Conservation (phyloP, 1,140 invertebrate genomes). For the Platorchestia sp. region DNA sequence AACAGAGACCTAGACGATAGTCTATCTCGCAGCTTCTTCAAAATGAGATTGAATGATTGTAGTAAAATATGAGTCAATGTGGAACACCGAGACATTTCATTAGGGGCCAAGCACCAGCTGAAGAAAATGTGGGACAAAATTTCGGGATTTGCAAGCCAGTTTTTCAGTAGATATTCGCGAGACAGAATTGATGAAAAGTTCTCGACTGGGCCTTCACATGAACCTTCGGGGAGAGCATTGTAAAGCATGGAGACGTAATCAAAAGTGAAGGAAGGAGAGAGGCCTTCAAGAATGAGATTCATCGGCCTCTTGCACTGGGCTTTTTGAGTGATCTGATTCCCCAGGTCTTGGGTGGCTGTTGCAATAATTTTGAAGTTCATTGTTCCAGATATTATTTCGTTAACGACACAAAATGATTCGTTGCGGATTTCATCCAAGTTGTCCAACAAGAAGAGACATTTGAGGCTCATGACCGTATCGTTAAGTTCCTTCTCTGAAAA, state of each 20-base stretch:
- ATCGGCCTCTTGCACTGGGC: not conserved
- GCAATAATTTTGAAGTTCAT: not conserved
- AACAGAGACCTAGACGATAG: slow-evolving; percentile 23
- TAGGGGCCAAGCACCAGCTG: slow-evolving; percentile 37
- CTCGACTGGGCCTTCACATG: not conserved
- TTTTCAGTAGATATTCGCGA: not conserved
- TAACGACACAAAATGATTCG: slow-evolving; percentile 14
- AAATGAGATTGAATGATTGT: slow-evolving; percentile 32
- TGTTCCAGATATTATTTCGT: not conserved
- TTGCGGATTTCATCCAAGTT: slow-evolving; percentile 39
- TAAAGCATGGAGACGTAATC: slow-evolving; percentile 15
- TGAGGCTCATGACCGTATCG: not conserved
- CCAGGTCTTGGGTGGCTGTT: slow-evolving; percentile 23
- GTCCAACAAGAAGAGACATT: slow-evolving; percentile 9
- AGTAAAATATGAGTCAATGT: slow-evolving; percentile 23
- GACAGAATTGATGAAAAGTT: slow-evolving; percentile 24
- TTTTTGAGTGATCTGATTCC: slow-evolving; percentile 12
- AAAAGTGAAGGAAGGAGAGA: not conserved
- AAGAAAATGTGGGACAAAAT: slow-evolving; percentile 35
- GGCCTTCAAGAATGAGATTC: slow-evolving; percentile 16
- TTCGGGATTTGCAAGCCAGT: slow-evolving; percentile 34
- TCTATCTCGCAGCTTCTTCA: not conserved
- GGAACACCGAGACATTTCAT: slow-evolving; percentile 14
- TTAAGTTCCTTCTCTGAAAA: slow-evolving; percentile 26
- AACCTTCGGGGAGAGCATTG: slow-evolving; percentile 3